These are phyloP conservation scores for Cyprinodon diabolis DNA, from an alignment of 2,797 vertebrate genomes.

Conservation along the genomic window DNA sequence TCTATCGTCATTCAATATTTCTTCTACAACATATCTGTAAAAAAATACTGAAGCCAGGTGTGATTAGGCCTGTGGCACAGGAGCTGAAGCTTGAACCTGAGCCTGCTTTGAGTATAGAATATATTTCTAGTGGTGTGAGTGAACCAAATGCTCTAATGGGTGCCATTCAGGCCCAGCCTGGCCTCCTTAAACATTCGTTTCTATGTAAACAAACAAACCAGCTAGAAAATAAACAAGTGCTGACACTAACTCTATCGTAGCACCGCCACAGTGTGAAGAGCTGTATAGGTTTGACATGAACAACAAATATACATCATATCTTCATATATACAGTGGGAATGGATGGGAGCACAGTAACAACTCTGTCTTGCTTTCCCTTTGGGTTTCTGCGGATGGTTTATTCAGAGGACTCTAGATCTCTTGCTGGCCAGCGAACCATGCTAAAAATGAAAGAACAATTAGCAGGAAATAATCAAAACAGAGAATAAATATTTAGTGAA, in stretches of 20 bases:
- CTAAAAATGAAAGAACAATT: conserved; percentile 64
- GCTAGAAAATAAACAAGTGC: conserved; percentile 38
- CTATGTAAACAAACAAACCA: conserved; percentile 47
- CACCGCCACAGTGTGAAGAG: conserved; percentile 46
- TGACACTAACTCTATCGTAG: conserved; percentile 36
- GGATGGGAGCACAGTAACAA: conserved; percentile 64
- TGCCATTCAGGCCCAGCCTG: conserved; percentile 49
- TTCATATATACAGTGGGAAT: conserved; percentile 73
- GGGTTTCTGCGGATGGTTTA: conserved; percentile 38
- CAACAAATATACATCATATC: conserved; percentile 73
- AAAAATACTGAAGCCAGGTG: conserved; percentile 69
- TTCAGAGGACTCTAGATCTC: conserved; percentile 88
- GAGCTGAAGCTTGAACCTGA: conserved; percentile 54
- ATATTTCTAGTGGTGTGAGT: conserved; percentile 58
- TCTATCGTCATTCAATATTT: conserved; percentile 47
- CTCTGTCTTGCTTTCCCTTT: conserved; percentile 31
- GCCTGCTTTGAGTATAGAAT: conserved; percentile 54
- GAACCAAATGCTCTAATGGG: conserved; percentile 40
- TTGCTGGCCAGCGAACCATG: conserved; percentile 94
- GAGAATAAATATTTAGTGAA: neutral
- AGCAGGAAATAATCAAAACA: neutral
- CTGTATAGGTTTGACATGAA: conserved; percentile 55
- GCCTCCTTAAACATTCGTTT: conserved; percentile 49
- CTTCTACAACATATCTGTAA: conserved; percentile 48
- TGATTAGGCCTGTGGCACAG: conserved; percentile 37